phyloP scores from a whole-genome alignment of 2,797 vertebrate species.

The Anabas testudineus region DNA sequence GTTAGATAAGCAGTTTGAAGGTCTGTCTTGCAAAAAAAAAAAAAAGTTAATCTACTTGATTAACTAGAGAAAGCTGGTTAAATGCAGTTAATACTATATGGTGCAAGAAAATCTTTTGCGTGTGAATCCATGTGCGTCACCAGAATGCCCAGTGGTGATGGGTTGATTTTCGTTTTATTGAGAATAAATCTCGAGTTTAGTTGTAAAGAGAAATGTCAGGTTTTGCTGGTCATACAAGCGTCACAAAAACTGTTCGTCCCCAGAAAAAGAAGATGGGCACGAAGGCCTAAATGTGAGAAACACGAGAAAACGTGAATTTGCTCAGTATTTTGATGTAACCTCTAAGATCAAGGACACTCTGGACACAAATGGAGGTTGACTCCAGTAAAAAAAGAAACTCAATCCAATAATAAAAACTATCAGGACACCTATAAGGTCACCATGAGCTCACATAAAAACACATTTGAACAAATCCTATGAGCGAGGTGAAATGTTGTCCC shows the following conservation, averaged over 20 bases:
- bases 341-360: conserved; percentile 38
- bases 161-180: neutral
- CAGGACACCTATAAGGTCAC: conserved; percentile 7
- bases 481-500: conserved; percentile 12
- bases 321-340: no score
- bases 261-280: conserved; percentile 35
- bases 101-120: no score
- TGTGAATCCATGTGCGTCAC: neutral
- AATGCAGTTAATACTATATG: neutral
- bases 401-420: conserved; percentile 21
- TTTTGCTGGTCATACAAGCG: conserved; percentile 49
- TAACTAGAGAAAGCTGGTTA: neutral
- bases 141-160: rapidly evolving
- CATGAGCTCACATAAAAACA: no score
- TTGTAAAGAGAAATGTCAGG: conserved; percentile 59
- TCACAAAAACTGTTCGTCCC: conserved; percentile 21
- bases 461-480: no score
- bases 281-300: neutral
- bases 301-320: no score
- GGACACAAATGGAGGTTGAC: conserved; percentile 13
- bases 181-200: conserved; percentile 11
- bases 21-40: neutral
- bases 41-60: neutral
- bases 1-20: neutral
- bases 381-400: neutral